A percentile compares a stretch with the other conserved stretches of the same genome.
These are phyloP conservation scores for Pogonus chalceus DNA, from an alignment of 1,140 invertebrate genomes.

Conservation along the genomic window DNA sequence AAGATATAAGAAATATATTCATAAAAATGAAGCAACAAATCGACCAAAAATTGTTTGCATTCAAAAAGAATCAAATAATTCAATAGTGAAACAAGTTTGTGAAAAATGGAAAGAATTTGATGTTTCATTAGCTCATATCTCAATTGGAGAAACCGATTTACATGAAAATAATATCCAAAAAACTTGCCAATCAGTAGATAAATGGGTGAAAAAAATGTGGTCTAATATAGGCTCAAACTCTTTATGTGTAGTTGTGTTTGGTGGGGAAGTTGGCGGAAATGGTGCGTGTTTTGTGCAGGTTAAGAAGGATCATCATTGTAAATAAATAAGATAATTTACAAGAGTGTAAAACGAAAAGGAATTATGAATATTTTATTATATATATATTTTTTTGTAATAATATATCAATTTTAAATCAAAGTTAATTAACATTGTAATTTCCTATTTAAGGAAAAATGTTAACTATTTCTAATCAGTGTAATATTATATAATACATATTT, in stretches of 20 bases:
- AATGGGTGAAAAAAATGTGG: constrained; percentile 52
- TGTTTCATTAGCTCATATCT: constrained; percentile 32
- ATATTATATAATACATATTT: too few relatives aligned
- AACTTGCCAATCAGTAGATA: constrained; percentile 40
- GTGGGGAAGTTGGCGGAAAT: constrained; percentile 38
- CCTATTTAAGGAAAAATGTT: too few relatives aligned
- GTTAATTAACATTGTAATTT: too few relatives aligned
- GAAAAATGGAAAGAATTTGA: constrained; percentile 18
- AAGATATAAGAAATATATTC: constrained; percentile 41
- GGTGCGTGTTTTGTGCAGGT: constrained; percentile 43
- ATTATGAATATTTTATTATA: too few relatives aligned
- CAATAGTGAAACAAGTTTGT: constrained; percentile 19
- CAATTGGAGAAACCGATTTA: background rate
- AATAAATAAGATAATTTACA: too few relatives aligned
- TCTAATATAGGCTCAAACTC: constrained; percentile 40
- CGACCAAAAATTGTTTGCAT: constrained; percentile 24
- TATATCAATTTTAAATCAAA: too few relatives aligned
- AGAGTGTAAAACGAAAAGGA: too few relatives aligned
- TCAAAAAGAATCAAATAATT: constrained; percentile 17
- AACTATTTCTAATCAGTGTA: too few relatives aligned
- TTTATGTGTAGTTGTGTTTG: constrained; percentile 46
- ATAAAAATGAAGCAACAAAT: constrained; percentile 29
- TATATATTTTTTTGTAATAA: too few relatives aligned
- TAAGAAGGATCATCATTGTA: constrained; percentile 27
- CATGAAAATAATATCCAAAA: constrained; percentile 38